These are phyloP conservation scores for Ophraella communa DNA, from an alignment of 2,888 invertebrate genomes.

Conservation along the genomic window DNA sequence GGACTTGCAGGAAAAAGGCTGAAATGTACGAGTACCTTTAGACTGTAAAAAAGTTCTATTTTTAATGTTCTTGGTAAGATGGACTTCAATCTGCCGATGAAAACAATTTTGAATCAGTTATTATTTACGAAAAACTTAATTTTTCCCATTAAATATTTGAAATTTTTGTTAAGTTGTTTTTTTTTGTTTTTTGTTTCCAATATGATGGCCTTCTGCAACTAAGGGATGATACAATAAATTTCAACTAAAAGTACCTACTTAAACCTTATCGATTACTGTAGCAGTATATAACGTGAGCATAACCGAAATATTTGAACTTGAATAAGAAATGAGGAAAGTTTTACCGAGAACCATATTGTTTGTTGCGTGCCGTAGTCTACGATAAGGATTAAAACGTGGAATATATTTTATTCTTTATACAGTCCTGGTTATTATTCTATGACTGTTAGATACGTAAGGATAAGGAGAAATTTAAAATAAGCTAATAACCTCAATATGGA, in stretches of 20 bases:
- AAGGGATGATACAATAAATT: no score
- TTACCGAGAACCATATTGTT: background rate
- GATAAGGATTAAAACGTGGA: background rate
- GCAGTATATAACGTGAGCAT: background rate
- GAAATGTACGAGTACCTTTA: no score
- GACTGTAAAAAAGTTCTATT: no score
- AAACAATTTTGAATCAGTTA: no score
- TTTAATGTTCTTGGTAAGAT: no score
- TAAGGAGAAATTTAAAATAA: background rate
- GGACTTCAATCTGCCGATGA: no score
- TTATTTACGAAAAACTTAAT: no score
- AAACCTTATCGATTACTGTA: background rate
- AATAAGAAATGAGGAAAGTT: background rate
- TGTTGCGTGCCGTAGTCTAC: background rate
- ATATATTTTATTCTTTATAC: conserved; percentile 2
- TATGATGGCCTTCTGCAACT: no score
- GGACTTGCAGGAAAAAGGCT: no score
- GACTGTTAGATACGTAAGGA: background rate
- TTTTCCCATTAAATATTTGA: no score
- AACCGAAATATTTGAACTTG: background rate
- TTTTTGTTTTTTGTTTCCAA: no score
- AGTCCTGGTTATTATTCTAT: background rate
- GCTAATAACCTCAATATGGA: background rate
- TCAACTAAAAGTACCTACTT: background rate
- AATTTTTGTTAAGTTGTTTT: no score